Percentiles rank a stretch among this genome's conserved stretches.
These are phyloP conservation scores for Crenuchus spilurus DNA, from an alignment of 2,797 vertebrate species.

Conservation along the genomic window DNA sequence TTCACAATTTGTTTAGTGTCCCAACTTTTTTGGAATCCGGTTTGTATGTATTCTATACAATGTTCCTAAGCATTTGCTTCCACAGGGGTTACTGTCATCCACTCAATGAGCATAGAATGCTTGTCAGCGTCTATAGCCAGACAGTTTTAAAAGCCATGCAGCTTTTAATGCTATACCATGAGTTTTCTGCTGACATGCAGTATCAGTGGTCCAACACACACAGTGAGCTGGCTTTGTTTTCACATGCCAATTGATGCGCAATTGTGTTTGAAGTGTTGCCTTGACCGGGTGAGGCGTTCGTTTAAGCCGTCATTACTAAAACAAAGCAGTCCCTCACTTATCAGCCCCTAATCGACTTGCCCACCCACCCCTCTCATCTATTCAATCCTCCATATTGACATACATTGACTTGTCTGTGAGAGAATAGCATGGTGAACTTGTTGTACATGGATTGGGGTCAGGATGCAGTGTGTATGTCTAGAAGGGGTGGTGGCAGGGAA, in stretches of 20 bases:
- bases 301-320: conserved; percentile 83
- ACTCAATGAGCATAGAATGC: too few species aligned
- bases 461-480: conserved; percentile 58
- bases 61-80: too few species aligned
- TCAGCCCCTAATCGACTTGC: conserved; percentile 76
- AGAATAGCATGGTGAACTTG: conserved; percentile 77
- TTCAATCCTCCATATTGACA: conserved; percentile 75
- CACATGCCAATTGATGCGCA: conserved; percentile 61
- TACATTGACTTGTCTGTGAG: conserved; percentile 74
- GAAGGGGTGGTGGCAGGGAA: conserved; percentile 28
- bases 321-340: conserved; percentile 79
- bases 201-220: conserved; percentile 19
- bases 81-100: too few species aligned
- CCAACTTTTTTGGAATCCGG: too few species aligned
- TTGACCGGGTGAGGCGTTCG: conserved; percentile 55
- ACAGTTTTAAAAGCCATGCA: neutral
- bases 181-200: conserved; percentile 22
- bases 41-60: too few species aligned
- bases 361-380: conserved; percentile 63
- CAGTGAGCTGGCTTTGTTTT: conserved; percentile 49
- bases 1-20: too few species aligned
- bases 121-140: neutral
- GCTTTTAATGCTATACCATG: neutral
- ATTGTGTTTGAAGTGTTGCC: conserved; percentile 67
- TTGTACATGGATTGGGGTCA: conserved; percentile 72